These are phyloP conservation scores for Drosophila nigritarsus DNA, from an alignment of 2,888 invertebrate species.

Conservation along the genomic window DNA sequence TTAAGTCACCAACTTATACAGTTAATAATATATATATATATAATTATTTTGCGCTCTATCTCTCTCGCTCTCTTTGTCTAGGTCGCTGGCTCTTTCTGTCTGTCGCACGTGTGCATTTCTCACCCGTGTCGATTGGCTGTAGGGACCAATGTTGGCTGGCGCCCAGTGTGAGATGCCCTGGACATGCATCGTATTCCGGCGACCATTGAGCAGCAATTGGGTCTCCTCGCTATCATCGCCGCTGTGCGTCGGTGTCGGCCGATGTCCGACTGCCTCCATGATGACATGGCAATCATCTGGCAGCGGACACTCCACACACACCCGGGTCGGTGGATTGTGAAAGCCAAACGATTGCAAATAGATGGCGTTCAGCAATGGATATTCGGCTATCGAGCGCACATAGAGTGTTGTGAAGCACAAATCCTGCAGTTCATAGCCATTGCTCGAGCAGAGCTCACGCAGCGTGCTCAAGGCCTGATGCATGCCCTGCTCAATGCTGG, in stretches of 20 bases:
- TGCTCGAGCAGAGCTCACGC: constrained; percentile 85
- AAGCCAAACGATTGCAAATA: constrained; percentile 91
- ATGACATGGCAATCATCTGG: constrained; percentile 90
- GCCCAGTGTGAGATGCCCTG: constrained; percentile 99
- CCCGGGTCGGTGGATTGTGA: constrained; percentile 93
- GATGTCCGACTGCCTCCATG: constrained; percentile 90
- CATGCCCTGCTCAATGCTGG: constrained; percentile 88
- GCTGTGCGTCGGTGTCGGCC: constrained; percentile 75
- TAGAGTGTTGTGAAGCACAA: constrained; percentile 94
- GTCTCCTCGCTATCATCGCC: constrained; percentile 61
- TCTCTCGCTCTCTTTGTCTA: background rate
- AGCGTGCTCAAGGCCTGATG: constrained; percentile 90
- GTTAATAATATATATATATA: background rate
- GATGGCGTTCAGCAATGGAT: constrained; percentile 90
- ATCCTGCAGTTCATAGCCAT: constrained; percentile 87
- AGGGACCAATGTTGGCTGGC: constrained; percentile 98
- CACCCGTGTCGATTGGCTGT: constrained; percentile 96
- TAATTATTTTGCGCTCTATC: background rate
- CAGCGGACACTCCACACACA: constrained; percentile 93
- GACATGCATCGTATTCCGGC: constrained; percentile 94
- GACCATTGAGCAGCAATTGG: constrained; percentile 70
- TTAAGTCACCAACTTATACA: background rate
- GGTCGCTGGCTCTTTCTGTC: background rate
- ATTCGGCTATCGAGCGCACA: constrained; percentile 93
- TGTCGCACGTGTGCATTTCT: background rate